Conservation (phyloP, 2,888 invertebrate species). For the Cantharis nigra region DNA sequence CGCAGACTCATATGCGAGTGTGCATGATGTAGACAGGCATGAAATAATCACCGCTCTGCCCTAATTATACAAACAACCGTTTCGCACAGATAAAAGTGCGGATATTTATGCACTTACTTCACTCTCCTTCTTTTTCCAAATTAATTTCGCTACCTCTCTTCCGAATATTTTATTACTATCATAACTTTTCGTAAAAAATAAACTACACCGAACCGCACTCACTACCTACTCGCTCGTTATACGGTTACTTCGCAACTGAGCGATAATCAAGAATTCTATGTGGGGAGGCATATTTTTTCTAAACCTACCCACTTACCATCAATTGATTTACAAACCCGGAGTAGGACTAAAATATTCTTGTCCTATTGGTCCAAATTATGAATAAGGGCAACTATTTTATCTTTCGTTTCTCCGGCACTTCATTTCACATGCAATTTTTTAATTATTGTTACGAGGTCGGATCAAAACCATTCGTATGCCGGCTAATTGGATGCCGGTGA, state of each 20-base stretch:
- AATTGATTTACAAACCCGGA: background rate
- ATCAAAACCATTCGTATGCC: no score
- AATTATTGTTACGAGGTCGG: no score
- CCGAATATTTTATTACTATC: background rate
- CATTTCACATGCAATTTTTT: no score
- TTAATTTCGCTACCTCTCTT: background rate
- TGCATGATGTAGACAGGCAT: constrained; percentile 23
- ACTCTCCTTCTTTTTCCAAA: background rate
- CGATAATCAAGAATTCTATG: background rate
- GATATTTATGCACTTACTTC: background rate
- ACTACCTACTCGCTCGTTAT: background rate
- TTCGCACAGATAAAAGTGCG: background rate
- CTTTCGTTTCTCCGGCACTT: background rate
- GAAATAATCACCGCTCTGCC: constrained; percentile 50
- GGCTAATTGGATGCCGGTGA: no score
- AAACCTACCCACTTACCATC: background rate
- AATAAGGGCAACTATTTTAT: background rate
- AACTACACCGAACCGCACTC: background rate
- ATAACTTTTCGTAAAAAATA: background rate
- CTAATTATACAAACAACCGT: constrained; percentile 51
- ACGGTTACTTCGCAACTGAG: background rate
- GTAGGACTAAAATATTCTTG: background rate
- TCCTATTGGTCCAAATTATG: background rate
- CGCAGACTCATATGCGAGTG: constrained; percentile 19
- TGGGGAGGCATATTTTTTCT: background rate